Conservation (phyloP, 2,888 invertebrate genomes). For the Hypomecis punctinalis region DNA sequence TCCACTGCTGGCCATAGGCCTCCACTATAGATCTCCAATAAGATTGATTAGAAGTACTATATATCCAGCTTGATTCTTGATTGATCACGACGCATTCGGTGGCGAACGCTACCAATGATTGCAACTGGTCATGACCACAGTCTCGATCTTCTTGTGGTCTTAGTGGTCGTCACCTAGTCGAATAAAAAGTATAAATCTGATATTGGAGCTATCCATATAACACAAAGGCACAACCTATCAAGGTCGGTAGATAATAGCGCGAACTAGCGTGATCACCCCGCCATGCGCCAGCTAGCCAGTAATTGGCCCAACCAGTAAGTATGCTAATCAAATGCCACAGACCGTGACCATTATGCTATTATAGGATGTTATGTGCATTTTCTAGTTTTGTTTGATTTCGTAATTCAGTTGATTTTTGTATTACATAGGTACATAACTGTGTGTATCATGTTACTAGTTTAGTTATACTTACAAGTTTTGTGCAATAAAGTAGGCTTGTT, state of each 20-base stretch:
- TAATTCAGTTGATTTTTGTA: conserved; percentile 12
- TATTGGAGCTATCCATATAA: not conserved
- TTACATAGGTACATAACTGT: not conserved
- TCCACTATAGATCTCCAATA: too few relatives aligned
- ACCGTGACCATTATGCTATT: conserved; percentile 26
- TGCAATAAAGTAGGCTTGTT: not conserved
- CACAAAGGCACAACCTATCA: conserved; percentile 13
- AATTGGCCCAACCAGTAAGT: conserved; percentile 15
- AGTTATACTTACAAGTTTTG: not conserved
- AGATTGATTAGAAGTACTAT: too few relatives aligned
- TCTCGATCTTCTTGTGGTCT: too few relatives aligned
- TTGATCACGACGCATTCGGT: too few relatives aligned
- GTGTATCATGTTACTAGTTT: not conserved
- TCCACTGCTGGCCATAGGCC: too few relatives aligned
- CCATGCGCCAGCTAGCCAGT: conserved; percentile 5
- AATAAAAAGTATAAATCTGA: not conserved
- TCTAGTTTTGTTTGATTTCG: conserved; percentile 22
- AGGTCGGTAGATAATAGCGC: conserved; percentile 19
- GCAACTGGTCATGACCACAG: too few relatives aligned
- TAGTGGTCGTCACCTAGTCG: too few relatives aligned
- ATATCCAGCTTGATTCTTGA: too few relatives aligned
- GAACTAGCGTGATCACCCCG: conserved; percentile 21
- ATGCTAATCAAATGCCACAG: conserved; percentile 33
- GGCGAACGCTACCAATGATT: too few relatives aligned
- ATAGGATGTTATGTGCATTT: conserved; percentile 8